Percentiles rank a stretch among this genome's conserved stretches.
These are phyloP conservation scores for Diprion similis DNA, from an alignment of 1,140 invertebrate genomes.

Conservation along the genomic window DNA sequence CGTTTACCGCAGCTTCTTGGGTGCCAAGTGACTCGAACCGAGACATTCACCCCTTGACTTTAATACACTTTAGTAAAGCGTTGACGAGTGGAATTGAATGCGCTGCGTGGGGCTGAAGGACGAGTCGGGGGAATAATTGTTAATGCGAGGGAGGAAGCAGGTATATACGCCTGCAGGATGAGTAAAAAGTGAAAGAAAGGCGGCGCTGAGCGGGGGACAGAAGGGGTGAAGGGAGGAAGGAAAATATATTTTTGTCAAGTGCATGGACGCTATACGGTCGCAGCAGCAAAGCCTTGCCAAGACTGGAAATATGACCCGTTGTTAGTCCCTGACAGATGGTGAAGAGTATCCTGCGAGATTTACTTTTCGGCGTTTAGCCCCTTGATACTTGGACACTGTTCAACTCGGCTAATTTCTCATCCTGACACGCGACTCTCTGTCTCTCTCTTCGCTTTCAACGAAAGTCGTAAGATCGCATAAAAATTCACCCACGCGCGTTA, in stretches of 20 bases:
- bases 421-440: background rate
- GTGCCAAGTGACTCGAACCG: too few relatives aligned
- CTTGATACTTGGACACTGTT: background rate
- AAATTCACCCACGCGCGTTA: too few relatives aligned
- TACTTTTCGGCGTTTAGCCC: background rate
- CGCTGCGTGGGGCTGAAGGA: constrained; percentile 8
- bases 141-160: constrained; percentile 16
- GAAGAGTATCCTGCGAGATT: background rate
- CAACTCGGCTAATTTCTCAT: constrained; percentile 5
- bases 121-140: constrained; percentile 28
- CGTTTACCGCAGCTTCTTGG: too few relatives aligned
- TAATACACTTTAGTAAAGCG: too few relatives aligned
- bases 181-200: constrained; percentile 4
- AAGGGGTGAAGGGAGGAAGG: constrained; percentile 23
- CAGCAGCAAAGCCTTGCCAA: background rate
- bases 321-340: background rate
- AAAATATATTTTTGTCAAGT: constrained; percentile 18
- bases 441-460: too few relatives aligned
- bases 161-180: constrained; percentile 17
- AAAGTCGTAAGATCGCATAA: too few relatives aligned
- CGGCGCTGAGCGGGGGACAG: constrained; percentile 9
- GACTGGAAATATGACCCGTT: constrained; percentile 7
- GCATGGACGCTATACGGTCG: background rate
- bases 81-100: too few relatives aligned
- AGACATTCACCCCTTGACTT: too few relatives aligned